phyloP scores from a whole-genome alignment of 2,888 invertebrate species.

The Therioaphis trifolii region DNA sequence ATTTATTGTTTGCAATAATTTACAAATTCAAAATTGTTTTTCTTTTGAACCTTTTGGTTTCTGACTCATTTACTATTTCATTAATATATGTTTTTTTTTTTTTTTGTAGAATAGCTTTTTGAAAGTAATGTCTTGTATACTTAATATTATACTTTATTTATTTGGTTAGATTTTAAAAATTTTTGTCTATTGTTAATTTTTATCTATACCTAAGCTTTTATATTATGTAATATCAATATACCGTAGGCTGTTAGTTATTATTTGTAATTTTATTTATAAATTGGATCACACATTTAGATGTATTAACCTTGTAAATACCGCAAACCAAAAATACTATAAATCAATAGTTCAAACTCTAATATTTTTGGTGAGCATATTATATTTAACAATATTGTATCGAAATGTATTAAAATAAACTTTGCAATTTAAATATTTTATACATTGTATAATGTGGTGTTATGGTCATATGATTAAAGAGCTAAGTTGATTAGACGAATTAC shows the following conservation, averaged over 20 bases:
- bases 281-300: conserved; percentile 19
- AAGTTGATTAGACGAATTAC: too few relatives aligned
- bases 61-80: neutral
- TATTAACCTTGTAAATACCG: conserved; percentile 33
- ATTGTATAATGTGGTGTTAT: neutral
- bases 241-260: conserved; percentile 25
- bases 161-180: conserved; percentile 26
- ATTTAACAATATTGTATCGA: conserved; percentile 3
- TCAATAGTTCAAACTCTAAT: conserved; percentile 22
- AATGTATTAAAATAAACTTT: conserved; percentile 14
- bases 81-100: conserved; percentile 3
- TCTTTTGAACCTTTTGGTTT: too few relatives aligned
- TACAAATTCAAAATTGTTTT: too few relatives aligned
- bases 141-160: conserved; percentile 14
- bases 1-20: neutral
- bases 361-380: conserved; percentile 9
- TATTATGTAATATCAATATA: conserved; percentile 37
- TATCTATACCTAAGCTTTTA: conserved; percentile 51
- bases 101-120: neutral
- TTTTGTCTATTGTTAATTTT: conserved; percentile 52
- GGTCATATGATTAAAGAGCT: neutral
- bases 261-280: conserved; percentile 13
- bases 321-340: conserved; percentile 34
- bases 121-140: neutral
- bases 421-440: conserved; percentile 14